phyloP scores from a whole-genome alignment of 2,113 vertebrate species.

The Oncorhynchus masou region DNA sequence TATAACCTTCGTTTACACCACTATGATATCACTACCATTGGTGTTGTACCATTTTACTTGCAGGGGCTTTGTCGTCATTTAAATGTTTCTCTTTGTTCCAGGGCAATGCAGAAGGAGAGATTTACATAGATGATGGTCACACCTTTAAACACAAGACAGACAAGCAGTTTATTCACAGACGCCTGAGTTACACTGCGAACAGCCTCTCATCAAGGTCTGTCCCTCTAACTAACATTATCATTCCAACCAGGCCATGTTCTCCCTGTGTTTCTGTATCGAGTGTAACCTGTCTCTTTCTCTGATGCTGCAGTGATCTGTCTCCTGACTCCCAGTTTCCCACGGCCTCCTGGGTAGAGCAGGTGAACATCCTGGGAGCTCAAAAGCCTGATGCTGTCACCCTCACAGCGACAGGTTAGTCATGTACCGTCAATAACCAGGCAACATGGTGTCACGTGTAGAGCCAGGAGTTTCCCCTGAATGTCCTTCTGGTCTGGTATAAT shows the following conservation, averaged over 20 bases:
- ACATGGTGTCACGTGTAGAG: background rate
- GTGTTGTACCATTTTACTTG: too few relatives aligned
- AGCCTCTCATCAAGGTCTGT: slow-evolving; percentile 70
- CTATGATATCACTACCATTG: background rate
- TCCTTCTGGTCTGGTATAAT: too few relatives aligned
- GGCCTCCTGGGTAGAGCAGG: slow-evolving; percentile 73
- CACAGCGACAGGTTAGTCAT: slow-evolving; percentile 61
- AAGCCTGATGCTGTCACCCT: slow-evolving; percentile 64
- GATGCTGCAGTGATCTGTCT: slow-evolving; percentile 61
- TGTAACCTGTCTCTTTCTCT: background rate
- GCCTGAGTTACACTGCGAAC: slow-evolving; percentile 66
- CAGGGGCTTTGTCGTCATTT: too few relatives aligned
- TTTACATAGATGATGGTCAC: slow-evolving; percentile 78
- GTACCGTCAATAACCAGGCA: background rate
- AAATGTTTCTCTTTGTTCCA: slow-evolving; percentile 25
- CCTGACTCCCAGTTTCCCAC: slow-evolving; percentile 69
- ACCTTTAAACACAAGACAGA: slow-evolving; percentile 69
- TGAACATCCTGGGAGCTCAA: slow-evolving; percentile 72
- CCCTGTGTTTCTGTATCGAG: background rate
- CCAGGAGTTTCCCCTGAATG: too few relatives aligned
- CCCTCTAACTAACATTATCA: background rate
- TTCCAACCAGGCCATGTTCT: background rate
- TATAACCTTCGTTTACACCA: slow-evolving; percentile 23
- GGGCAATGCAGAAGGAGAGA: slow-evolving; percentile 75
- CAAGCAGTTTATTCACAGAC: slow-evolving; percentile 67